Conservation (phyloP, 2,113 vertebrate species). For the Bucco capensis region DNA sequence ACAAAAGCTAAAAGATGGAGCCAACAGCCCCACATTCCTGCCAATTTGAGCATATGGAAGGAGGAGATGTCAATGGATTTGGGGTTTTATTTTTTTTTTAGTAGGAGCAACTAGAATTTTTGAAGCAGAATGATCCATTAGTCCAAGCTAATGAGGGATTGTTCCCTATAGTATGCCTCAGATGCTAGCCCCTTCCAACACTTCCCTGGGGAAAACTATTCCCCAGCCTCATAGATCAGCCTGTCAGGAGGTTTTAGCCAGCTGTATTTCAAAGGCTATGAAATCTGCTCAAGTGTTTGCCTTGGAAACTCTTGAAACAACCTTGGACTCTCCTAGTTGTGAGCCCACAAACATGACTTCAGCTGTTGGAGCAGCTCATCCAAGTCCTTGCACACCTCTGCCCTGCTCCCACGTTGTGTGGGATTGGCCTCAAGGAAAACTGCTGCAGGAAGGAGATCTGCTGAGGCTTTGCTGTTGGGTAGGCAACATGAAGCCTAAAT, state of each 20-base stretch:
- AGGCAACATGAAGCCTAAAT: neutral
- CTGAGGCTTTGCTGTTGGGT: neutral
- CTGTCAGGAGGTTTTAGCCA: slow-evolving; percentile 52
- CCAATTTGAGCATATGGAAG: slow-evolving; percentile 53
- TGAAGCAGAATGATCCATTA: slow-evolving; percentile 32
- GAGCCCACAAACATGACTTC: slow-evolving; percentile 26
- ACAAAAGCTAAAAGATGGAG: slow-evolving; percentile 23
- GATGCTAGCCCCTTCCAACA: slow-evolving; percentile 49
- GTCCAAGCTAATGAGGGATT: slow-evolving; percentile 38
- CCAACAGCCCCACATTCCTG: neutral
- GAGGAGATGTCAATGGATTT: slow-evolving; percentile 1
- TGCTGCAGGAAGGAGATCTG: neutral
- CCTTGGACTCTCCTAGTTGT: neutral
- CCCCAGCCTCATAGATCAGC: slow-evolving; percentile 48
- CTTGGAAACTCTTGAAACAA: slow-evolving; percentile 49
- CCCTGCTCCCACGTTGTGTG: neutral
- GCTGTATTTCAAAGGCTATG: slow-evolving; percentile 53
- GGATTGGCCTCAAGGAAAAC: neutral
- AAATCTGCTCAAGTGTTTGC: slow-evolving; percentile 3
- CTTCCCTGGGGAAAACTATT: slow-evolving; percentile 48
- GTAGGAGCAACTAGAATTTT: neutral
- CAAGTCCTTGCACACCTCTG: neutral
- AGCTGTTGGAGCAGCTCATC: neutral
- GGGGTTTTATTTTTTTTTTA: neutral
- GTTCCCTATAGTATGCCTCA: slow-evolving; percentile 25